Evolutionary conservation across 2,113 vertebrate species (phyloP).

Genomic region (Junco hyemalis): DNA sequence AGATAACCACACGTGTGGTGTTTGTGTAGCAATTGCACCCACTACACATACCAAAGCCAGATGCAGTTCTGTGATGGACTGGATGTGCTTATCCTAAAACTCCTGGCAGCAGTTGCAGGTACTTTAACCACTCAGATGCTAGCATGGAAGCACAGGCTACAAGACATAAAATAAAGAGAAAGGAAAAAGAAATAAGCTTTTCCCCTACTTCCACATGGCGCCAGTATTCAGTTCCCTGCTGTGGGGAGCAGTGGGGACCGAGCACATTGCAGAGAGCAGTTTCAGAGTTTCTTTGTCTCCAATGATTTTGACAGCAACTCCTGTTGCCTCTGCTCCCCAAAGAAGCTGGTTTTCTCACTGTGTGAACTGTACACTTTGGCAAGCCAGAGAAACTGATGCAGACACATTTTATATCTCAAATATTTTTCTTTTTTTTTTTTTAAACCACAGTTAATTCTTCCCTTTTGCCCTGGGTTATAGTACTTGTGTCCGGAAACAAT

Average conservation of each 20-base stretch:
- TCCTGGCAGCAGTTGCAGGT: not conserved
- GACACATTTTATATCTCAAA: constrained; percentile 51
- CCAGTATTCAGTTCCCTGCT: not conserved
- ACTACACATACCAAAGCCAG: not conserved
- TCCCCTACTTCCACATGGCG: not conserved
- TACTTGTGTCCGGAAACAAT: constrained; percentile 70
- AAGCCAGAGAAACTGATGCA: constrained; percentile 31
- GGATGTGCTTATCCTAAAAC: not conserved
- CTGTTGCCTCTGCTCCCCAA: constrained; percentile 3
- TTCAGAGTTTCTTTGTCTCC: not conserved
- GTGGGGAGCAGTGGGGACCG: not conserved
- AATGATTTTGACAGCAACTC: constrained; percentile 1
- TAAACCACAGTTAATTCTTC: constrained; percentile 68
- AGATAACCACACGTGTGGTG: fast-evolving
- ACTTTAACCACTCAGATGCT: not conserved
- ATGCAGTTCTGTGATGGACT: not conserved
- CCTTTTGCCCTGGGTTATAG: constrained; percentile 69
- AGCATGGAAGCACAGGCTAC: not conserved
- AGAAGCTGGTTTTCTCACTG: constrained; percentile 34
- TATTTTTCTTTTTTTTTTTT: not conserved
- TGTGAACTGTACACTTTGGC: constrained; percentile 33
- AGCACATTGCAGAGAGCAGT: not conserved
- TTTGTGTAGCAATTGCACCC: fast-evolving
- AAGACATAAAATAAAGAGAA: not conserved
- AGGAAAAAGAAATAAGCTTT: not conserved